phyloP scores from a whole-genome alignment of 2,113 vertebrate species.

The Oplegnathus fasciatus region DNA sequence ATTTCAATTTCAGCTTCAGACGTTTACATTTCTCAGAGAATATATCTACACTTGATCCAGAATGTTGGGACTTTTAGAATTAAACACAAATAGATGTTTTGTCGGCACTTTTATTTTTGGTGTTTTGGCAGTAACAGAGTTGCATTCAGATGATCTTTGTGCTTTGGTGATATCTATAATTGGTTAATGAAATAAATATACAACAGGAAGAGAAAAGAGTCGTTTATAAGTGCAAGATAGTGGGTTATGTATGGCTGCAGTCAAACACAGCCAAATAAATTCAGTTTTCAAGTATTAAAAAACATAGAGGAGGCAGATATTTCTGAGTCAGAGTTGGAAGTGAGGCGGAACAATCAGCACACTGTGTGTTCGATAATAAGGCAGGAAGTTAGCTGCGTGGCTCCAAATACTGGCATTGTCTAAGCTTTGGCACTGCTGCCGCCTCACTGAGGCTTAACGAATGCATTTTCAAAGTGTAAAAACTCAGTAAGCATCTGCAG shows the following conservation, averaged over 20 bases:
- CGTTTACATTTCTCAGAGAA: slow-evolving; percentile 31
- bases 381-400: slow-evolving; percentile 29
- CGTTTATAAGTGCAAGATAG: slow-evolving; percentile 1
- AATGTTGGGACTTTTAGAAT: slow-evolving; percentile 5
- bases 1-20: slow-evolving; percentile 14
- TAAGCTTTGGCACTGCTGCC: slow-evolving; percentile 37
- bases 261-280: slow-evolving; percentile 16
- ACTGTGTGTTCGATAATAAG: slow-evolving; percentile 33
- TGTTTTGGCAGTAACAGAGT: neutral
- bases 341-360: slow-evolving; percentile 27
- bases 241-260: slow-evolving; percentile 11
- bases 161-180: slow-evolving; percentile 20
- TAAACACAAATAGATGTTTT: slow-evolving; percentile 28
- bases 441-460: slow-evolving; percentile 50
- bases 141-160: slow-evolving; percentile 26
- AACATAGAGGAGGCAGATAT: slow-evolving; percentile 13
- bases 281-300: slow-evolving; percentile 38
- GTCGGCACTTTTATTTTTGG: slow-evolving; percentile 6
- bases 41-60: slow-evolving; percentile 7
- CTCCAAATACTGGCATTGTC: slow-evolving; percentile 56
- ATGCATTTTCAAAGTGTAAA: slow-evolving; percentile 41
- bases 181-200: slow-evolving; percentile 17
- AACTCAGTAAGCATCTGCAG: slow-evolving; percentile 58
- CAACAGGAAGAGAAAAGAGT: neutral
- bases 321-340: slow-evolving; percentile 18